Evolutionary conservation across 2,888 invertebrate species (phyloP).

Genomic region (Acleris literana): DNA sequence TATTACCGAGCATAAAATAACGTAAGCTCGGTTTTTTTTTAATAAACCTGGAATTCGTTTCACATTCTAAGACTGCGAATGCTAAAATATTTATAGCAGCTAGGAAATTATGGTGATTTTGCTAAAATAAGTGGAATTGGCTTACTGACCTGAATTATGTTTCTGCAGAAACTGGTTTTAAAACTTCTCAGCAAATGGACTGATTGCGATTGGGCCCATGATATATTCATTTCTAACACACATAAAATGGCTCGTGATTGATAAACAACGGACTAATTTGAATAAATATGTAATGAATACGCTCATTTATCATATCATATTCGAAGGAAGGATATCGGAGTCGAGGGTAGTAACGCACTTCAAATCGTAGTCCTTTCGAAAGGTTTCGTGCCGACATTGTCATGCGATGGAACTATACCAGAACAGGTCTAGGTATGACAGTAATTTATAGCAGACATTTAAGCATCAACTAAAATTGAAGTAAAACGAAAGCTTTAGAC

Average conservation of each 20-base stretch:
- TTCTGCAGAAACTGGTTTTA: constrained; percentile 20
- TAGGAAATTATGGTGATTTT: constrained; percentile 6
- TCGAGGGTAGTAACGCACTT: constrained; percentile 55
- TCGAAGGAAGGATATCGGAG: constrained; percentile 48
- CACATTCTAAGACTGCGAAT: no score
- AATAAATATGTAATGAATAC: constrained; percentile 11
- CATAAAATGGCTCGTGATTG: constrained; percentile 15
- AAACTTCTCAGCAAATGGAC: constrained; percentile 15
- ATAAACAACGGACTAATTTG: constrained; percentile 28
- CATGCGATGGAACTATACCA: constrained; percentile 45
- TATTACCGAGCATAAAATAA: neutral
- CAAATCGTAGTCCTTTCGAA: constrained; percentile 53
- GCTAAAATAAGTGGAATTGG: constrained; percentile 17
- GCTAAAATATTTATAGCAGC: neutral
- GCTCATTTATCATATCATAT: constrained; percentile 18
- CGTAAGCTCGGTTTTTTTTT: neutral
- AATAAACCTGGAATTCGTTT: neutral
- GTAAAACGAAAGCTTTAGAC: constrained; percentile 52
- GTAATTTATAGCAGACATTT: constrained; percentile 1
- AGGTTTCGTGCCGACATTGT: constrained; percentile 48
- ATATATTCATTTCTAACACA: constrained; percentile 20
- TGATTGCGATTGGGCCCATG: constrained; percentile 14
- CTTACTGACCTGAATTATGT: constrained; percentile 19
- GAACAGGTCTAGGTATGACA: constrained; percentile 8
- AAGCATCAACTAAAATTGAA: constrained; percentile 10